These are phyloP conservation scores for Hippoglossus stenolepis DNA, from an alignment of 2,113 vertebrate species.

Conservation along the genomic window DNA sequence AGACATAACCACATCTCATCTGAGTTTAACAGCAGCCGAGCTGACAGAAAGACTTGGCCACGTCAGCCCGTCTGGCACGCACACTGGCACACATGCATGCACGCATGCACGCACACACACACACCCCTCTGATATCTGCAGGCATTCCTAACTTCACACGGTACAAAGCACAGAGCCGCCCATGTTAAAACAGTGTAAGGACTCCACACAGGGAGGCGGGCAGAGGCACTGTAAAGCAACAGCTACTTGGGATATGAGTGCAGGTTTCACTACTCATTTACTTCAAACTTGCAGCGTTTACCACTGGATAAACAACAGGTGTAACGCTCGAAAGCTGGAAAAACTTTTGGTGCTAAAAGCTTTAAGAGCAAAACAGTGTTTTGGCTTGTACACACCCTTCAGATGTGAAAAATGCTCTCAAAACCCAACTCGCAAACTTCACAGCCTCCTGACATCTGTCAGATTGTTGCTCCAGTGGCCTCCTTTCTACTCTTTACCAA, in stretches of 20 bases:
- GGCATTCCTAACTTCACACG: slow-evolving; percentile 5
- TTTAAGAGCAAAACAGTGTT: background rate
- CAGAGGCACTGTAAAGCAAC: background rate
- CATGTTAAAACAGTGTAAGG: background rate
- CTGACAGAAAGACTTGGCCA: slow-evolving; percentile 56
- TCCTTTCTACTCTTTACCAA: too few relatives aligned
- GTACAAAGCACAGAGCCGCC: slow-evolving; percentile 16
- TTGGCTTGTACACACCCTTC: background rate
- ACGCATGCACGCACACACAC: slow-evolving; percentile 9
- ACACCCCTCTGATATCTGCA: slow-evolving; percentile 16
- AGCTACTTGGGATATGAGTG: background rate
- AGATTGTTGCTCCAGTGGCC: background rate
- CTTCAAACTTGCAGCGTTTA: background rate
- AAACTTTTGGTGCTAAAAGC: too few relatives aligned
- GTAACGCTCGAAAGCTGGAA: too few relatives aligned
- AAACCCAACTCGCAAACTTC: background rate
- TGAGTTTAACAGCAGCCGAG: slow-evolving; percentile 51
- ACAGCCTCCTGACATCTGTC: background rate
- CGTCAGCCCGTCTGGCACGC: slow-evolving; percentile 39
- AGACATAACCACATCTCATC: slow-evolving; percentile 52
- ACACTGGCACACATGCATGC: background rate
- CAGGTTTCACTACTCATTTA: too few relatives aligned
- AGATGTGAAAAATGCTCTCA: background rate
- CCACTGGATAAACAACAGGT: background rate
- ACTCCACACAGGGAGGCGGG: background rate